Percentiles rank a stretch among this genome's conserved stretches.
Evolutionary conservation across 2,888 invertebrate species (phyloP).

Genomic region (Buathra laborator): DNA sequence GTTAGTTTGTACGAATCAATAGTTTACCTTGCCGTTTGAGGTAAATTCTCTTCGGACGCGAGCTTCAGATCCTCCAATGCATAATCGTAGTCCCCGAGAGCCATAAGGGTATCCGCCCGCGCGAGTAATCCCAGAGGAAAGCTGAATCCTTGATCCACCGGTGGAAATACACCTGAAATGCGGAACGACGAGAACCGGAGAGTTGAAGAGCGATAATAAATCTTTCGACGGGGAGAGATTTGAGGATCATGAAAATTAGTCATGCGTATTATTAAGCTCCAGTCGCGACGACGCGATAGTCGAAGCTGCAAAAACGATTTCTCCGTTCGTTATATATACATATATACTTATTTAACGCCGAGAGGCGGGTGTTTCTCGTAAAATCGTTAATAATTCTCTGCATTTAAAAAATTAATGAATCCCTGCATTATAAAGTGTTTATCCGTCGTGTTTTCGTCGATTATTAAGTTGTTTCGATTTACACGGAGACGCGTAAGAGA

Average conservation of each 20-base stretch:
- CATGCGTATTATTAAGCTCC: background rate
- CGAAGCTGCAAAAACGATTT: background rate
- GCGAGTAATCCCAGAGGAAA: conserved; percentile 89
- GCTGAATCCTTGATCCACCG: conserved; percentile 88
- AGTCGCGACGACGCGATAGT: background rate
- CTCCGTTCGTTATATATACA: too few species aligned
- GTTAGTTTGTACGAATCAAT: background rate
- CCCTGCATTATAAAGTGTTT: background rate
- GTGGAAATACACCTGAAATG: conserved; percentile 75
- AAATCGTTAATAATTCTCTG: background rate
- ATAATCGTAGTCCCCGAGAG: conserved; percentile 86
- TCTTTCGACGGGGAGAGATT: background rate
- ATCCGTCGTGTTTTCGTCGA: background rate
- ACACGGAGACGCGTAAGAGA: background rate
- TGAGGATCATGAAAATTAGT: conserved; percentile 10
- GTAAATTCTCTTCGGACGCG: conserved; percentile 88
- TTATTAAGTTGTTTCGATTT: background rate
- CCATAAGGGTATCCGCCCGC: conserved; percentile 89
- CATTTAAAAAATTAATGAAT: background rate
- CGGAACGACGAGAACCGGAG: background rate
- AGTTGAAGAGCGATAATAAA: background rate
- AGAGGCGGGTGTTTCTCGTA: background rate
- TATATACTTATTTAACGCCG: too few species aligned
- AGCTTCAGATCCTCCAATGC: conserved; percentile 90
- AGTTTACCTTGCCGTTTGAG: conserved; percentile 84